Evolutionary conservation across 2,113 vertebrate genomes (phyloP).

Genomic region (Varanus komodoensis): DNA sequence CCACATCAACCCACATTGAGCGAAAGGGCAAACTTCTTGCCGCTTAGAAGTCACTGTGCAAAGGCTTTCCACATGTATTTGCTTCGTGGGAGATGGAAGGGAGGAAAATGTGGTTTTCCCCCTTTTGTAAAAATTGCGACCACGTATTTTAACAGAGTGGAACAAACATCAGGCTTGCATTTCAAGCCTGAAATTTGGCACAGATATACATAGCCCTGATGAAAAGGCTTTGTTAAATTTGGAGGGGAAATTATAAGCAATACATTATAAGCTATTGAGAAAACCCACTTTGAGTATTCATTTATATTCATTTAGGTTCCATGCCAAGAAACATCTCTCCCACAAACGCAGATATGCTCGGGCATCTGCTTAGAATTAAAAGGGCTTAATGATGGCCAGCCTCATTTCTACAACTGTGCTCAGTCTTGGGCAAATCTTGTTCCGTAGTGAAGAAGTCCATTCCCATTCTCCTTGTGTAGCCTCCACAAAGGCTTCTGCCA

Average conservation of each 20-base stretch:
- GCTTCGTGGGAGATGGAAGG: background rate
- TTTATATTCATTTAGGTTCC: slow-evolving; percentile 24
- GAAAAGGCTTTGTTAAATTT: background rate
- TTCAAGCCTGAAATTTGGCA: slow-evolving; percentile 19
- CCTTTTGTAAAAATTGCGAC: background rate
- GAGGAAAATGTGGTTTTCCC: background rate
- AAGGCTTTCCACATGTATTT: slow-evolving; percentile 4
- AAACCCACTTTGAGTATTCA: slow-evolving; percentile 23
- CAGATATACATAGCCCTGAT: background rate
- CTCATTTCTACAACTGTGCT: background rate
- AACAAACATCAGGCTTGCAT: slow-evolving; percentile 17
- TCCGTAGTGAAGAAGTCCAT: background rate
- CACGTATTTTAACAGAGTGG: slow-evolving; percentile 22
- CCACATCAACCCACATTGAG: background rate
- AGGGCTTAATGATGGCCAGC: slow-evolving; percentile 22
- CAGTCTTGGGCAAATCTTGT: background rate
- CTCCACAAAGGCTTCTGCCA: background rate
- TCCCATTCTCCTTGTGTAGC: background rate
- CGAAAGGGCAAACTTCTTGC: background rate
- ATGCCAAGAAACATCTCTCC: slow-evolving; percentile 29
- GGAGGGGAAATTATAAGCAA: slow-evolving; percentile 21
- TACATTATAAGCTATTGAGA: slow-evolving; percentile 38
- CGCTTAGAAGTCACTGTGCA: background rate
- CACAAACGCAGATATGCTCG: slow-evolving; percentile 12
- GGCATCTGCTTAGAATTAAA: slow-evolving; percentile 32